These are phyloP conservation scores for Mesocentrotus franciscanus DNA, from an alignment of 53 echinoderm and acorn worm species.

Conservation along the genomic window DNA sequence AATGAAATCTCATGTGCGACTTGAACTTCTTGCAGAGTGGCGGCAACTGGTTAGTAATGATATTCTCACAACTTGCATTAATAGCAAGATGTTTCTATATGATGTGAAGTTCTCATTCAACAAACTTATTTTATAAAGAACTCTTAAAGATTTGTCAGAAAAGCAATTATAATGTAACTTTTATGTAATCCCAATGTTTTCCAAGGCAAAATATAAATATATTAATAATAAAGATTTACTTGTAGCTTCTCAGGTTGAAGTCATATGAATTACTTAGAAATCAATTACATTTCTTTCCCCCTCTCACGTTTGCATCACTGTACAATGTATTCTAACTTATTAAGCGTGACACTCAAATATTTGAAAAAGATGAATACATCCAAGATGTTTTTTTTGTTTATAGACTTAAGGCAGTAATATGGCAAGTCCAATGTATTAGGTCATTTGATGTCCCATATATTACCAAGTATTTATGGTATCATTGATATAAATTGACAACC, in stretches of 20 bases:
- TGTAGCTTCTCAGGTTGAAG: background rate
- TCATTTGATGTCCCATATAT: too few relatives aligned
- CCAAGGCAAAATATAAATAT: too few relatives aligned
- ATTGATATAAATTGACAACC: too few relatives aligned
- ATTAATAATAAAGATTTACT: background rate
- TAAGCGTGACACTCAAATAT: too few relatives aligned
- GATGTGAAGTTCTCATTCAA: background rate
- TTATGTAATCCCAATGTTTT: background rate
- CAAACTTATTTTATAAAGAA: background rate
- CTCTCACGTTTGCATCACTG: background rate
- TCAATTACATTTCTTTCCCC: background rate
- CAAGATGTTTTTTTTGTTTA: too few relatives aligned
- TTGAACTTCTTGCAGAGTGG: background rate
- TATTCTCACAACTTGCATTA: background rate
- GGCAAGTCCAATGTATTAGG: too few relatives aligned
- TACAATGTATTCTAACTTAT: background rate
- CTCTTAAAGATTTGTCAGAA: background rate
- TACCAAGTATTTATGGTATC: too few relatives aligned
- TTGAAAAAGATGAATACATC: too few relatives aligned
- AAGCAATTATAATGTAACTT: background rate
- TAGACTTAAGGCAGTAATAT: too few relatives aligned
- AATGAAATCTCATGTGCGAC: background rate
- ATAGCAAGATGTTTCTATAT: background rate
- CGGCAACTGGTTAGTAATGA: background rate
- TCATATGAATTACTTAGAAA: background rate